Evolutionary conservation across 2,888 invertebrate species (phyloP).

Genomic region (Aspidiotus rigidus): DNA sequence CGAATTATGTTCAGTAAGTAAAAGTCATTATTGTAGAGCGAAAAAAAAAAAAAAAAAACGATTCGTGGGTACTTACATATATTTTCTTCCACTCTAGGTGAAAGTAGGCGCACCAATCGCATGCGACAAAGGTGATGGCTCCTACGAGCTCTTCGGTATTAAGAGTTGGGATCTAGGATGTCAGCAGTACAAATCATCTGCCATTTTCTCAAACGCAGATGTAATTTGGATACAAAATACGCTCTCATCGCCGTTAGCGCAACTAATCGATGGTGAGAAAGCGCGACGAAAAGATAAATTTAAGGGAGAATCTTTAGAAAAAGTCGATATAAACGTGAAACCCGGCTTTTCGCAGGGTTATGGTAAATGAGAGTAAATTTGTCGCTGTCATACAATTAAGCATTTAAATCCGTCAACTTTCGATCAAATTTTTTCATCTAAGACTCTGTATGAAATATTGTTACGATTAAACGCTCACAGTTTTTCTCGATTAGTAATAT

Average conservation of each 20-base stretch:
- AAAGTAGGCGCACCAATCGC: constrained; percentile 74
- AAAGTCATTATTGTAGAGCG: constrained; percentile 1
- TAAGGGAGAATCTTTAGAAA: constrained; percentile 35
- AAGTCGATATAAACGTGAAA: constrained; percentile 38
- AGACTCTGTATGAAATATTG: no score
- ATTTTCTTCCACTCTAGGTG: constrained; percentile 39
- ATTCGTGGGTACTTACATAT: no score
- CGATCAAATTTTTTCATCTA: neutral
- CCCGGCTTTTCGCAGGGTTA: constrained; percentile 40
- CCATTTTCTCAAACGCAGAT: constrained; percentile 45
- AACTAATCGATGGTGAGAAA: constrained; percentile 42
- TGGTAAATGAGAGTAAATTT: constrained; percentile 36
- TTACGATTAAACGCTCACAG: no score
- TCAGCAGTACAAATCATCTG: constrained; percentile 44
- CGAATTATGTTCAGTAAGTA: constrained; percentile 64
- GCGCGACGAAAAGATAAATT: constrained; percentile 30
- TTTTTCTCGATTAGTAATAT: no score
- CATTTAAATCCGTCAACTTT: neutral
- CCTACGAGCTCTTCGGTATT: constrained; percentile 61
- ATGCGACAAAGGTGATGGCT: constrained; percentile 60
- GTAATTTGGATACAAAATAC: constrained; percentile 45
- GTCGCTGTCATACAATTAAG: neutral
- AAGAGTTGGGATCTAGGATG: constrained; percentile 69
- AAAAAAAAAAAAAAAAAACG: constrained; percentile 2
- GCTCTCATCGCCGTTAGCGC: constrained; percentile 43